A percentile compares a stretch with the other conserved stretches of the same genome.
phyloP scores from a whole-genome alignment of 1,140 invertebrate species.

The Ips nitidus region DNA sequence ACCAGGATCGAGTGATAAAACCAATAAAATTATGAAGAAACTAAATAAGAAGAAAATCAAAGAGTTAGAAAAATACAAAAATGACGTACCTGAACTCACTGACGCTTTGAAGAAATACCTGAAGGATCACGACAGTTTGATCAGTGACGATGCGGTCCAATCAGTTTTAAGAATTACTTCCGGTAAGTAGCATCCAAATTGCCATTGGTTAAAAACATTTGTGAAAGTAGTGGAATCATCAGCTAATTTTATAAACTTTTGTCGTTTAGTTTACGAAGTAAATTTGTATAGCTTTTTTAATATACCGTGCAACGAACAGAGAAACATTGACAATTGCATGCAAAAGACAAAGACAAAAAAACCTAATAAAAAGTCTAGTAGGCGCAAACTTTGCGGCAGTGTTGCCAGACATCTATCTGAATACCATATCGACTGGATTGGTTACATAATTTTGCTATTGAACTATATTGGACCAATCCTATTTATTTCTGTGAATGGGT shows the following conservation, averaged over 20 bases:
- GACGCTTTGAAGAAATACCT: constrained; percentile 42
- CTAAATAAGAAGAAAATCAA: constrained; percentile 40
- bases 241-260: neutral
- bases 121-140: constrained; percentile 68
- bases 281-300: too few species aligned
- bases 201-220: neutral
- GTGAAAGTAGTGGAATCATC: neutral
- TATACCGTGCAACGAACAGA: too few species aligned
- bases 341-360: neutral
- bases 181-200: constrained; percentile 21
- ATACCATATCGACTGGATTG: too few species aligned
- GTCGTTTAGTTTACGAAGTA: too few species aligned
- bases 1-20: constrained; percentile 37
- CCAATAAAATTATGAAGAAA: constrained; percentile 42
- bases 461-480: too few species aligned
- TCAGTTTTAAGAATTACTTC: constrained; percentile 54
- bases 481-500: too few species aligned
- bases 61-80: constrained; percentile 40
- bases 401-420: too few species aligned
- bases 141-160: constrained; percentile 76
- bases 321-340: too few species aligned
- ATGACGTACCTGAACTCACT: constrained; percentile 39
- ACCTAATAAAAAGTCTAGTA: neutral
- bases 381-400: too few species aligned
- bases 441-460: too few species aligned